phyloP scores from a whole-genome alignment of 2,888 invertebrate species.

The Clostera curtula region DNA sequence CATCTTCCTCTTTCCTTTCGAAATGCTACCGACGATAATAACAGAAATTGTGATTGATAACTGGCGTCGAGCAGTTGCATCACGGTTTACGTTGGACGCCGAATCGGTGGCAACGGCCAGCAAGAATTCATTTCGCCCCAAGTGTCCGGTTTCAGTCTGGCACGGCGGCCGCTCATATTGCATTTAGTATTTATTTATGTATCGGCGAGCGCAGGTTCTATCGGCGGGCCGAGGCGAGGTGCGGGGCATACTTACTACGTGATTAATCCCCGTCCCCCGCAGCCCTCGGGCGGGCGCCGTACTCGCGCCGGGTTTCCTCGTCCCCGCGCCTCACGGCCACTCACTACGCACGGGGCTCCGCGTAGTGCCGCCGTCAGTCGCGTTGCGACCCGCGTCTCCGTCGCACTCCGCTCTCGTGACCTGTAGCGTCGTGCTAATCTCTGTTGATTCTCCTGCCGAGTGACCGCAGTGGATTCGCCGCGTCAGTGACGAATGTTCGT shows the following conservation, averaged over 20 bases:
- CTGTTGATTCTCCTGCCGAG: constrained; percentile 65
- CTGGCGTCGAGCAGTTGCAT: constrained; percentile 36
- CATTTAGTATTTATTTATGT: constrained; percentile 71
- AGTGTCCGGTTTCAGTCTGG: constrained; percentile 74
- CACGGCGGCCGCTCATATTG: constrained; percentile 61
- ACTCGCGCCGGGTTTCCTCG: constrained; percentile 74
- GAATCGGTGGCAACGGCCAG: constrained; percentile 54
- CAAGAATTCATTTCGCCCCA: constrained; percentile 63
- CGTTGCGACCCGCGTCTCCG: constrained; percentile 68
- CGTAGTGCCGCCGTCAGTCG: constrained; percentile 69
- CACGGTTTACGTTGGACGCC: constrained; percentile 34
- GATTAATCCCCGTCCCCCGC: constrained; percentile 62
- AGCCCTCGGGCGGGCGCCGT: constrained; percentile 55
- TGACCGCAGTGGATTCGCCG: constrained; percentile 55
- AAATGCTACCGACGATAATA: constrained; percentile 24
- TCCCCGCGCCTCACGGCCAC: constrained; percentile 75
- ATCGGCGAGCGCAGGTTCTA: constrained; percentile 66
- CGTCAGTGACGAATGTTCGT: constrained; percentile 65
- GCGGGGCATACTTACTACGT: constrained; percentile 72
- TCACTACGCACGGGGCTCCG: constrained; percentile 71
- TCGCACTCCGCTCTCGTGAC: constrained; percentile 41
- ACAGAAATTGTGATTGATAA: constrained; percentile 39
- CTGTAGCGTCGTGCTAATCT: constrained; percentile 55
- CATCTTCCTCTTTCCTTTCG: no score
- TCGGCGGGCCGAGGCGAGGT: constrained; percentile 33